phyloP scores from a whole-genome alignment of 2,888 invertebrate genomes.

The Dichetophora obliterata region DNA sequence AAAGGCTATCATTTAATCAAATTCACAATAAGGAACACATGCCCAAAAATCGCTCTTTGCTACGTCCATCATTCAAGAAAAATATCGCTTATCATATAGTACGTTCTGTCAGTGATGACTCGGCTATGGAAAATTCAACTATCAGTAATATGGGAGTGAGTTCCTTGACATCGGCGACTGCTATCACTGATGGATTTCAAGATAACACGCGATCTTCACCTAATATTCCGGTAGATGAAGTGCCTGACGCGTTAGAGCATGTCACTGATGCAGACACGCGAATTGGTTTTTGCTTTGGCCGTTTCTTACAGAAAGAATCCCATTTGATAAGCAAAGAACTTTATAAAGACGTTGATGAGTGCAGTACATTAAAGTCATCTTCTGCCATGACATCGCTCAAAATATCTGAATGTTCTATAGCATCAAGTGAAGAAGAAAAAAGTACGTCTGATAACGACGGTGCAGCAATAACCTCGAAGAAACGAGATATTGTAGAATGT shows the following conservation, averaged over 20 bases:
- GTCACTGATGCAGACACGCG: neutral
- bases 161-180: slow-evolving; percentile 38
- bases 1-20: neutral
- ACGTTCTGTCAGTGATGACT: slow-evolving; percentile 63
- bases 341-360: neutral
- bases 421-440: neutral
- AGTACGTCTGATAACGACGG: slow-evolving; percentile 47
- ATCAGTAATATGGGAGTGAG: slow-evolving; percentile 9
- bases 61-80: slow-evolving; percentile 46
- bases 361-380: neutral
- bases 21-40: neutral
- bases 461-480: slow-evolving; percentile 63
- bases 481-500: slow-evolving; percentile 62
- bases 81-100: slow-evolving; percentile 53
- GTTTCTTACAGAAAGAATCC: slow-evolving; percentile 26
- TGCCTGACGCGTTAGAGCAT: neutral
- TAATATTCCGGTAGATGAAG: slow-evolving; percentile 53
- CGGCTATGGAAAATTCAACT: slow-evolving; percentile 51
- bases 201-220: slow-evolving; percentile 60
- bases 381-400: slow-evolving; percentile 36
- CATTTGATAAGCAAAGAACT: slow-evolving; percentile 13
- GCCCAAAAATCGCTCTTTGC: slow-evolving; percentile 20
- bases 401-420: slow-evolving; percentile 33
- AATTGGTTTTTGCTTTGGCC: slow-evolving; percentile 14
- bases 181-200: slow-evolving; percentile 50